Conservation (phyloP, 2,113 vertebrate species). For the Oceanites oceanicus region DNA sequence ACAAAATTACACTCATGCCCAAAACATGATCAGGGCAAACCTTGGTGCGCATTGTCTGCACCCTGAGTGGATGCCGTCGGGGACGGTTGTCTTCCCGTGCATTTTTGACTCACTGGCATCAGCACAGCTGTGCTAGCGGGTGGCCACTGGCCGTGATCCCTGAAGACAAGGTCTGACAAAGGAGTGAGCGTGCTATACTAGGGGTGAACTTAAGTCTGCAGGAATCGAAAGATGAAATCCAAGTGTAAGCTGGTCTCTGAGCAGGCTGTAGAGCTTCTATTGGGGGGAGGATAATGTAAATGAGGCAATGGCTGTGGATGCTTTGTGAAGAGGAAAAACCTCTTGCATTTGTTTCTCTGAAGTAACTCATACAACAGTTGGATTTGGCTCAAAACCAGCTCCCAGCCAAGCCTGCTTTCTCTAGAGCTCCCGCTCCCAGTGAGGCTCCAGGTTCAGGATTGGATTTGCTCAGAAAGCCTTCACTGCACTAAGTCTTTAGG, state of each 20-base stretch:
- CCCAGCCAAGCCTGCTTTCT: not conserved
- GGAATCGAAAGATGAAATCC: not conserved
- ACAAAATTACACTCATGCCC: not conserved
- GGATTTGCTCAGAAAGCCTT: not conserved
- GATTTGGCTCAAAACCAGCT: not conserved
- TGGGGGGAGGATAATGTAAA: not conserved
- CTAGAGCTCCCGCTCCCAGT: not conserved
- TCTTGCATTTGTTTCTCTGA: not conserved
- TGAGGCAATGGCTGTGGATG: not conserved
- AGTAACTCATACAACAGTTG: not conserved
- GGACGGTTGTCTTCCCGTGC: not conserved
- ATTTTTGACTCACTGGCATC: not conserved
- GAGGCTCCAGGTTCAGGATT: not conserved
- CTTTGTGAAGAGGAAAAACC: not conserved
- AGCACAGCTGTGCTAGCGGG: not conserved
- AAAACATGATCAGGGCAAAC: accelerated
- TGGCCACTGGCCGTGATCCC: not conserved
- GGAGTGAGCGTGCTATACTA: not conserved
- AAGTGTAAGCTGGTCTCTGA: not conserved
- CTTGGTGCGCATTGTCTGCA: accelerated
- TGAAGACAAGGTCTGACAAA: not conserved
- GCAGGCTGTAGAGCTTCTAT: accelerated
- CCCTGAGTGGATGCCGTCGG: accelerated
- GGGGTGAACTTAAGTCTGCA: not conserved
- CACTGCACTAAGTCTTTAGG: not conserved